Evolutionary conservation across 1,140 invertebrate species (phyloP), one percentile per base, ranked within the genome.

Genomic region (Helicoverpa zea): DNA sequence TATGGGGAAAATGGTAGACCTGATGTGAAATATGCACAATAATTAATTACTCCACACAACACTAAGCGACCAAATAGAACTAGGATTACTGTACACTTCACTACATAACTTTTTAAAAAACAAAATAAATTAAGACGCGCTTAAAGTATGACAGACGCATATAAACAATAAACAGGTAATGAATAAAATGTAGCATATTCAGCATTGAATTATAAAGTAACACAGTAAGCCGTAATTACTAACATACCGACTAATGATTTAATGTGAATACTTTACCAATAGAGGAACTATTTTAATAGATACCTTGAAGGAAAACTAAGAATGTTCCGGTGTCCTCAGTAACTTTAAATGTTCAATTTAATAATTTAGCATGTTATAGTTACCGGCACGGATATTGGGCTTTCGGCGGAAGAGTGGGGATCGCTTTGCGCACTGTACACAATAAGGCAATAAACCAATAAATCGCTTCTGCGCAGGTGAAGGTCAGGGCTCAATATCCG

Each of bases 241-340:
- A 30, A 72, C 68, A 54, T 70, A 70, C 66, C 66, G 12, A 72
- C 18, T 72, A 72, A 72, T 72, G 12, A 72, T 72, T 54, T 72
- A 52, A 72, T 49, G 54, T 72, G 68, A 72, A 54, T 43, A 18
- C 52, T 43, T 18, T 72, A 72, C 30, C 68, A 54, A 30, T 30
- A 30, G 68, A 72, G 68, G 68, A 72, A 72, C 68, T 35, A 43
- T 43, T 9, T 9, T 18, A 43, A 10, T 52, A 12, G 5, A 43
- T n/a, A 73, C 70, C 70, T 73, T 73, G 52, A 58, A 29, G 18
- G 52, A 73, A 73, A 73, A 58, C 29, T 18, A 47, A 52, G 52
- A 58, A 56, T 58, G 29, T 73, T 73, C 70, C 70, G 70, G 70
- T 29, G 47, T 73, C 52, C 52, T 73, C 56, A 12, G 14, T 2